phyloP scores from a whole-genome alignment of 2,797 vertebrate species.

The Poeciliopsis gracilis region DNA sequence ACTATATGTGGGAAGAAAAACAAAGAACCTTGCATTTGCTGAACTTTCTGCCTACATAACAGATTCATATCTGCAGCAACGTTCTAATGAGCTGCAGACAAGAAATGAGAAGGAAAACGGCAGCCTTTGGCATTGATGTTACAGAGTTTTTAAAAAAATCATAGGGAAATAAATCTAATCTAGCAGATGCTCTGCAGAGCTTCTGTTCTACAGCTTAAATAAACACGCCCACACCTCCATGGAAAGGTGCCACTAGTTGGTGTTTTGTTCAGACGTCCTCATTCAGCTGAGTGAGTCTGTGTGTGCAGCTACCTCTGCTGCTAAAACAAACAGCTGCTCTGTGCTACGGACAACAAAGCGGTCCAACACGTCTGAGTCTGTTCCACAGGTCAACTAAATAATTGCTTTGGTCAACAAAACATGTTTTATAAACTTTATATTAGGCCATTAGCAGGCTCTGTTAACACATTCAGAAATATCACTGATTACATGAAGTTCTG shows the following conservation, averaged over 20 bases:
- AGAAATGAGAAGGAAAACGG: neutral
- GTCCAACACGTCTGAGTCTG: neutral
- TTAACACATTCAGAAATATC: neutral
- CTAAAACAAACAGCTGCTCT: slow-evolving; percentile 1
- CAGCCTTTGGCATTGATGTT: neutral
- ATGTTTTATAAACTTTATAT: neutral
- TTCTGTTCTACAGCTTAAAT: neutral
- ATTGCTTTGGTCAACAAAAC: neutral
- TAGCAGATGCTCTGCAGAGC: neutral
- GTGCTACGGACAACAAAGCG: neutral
- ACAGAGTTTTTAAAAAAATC: neutral
- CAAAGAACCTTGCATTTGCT: neutral
- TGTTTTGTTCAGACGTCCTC: neutral
- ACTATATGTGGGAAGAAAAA: neutral
- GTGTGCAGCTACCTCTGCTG: neutral
- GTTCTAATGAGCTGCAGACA: neutral
- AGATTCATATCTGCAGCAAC: neutral
- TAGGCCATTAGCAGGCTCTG: neutral
- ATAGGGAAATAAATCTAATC: neutral
- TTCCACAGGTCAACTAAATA: neutral
- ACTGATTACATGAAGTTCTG: neutral
- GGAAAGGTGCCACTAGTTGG: slow-evolving; percentile 2
- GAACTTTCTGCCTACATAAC: neutral
- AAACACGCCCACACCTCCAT: slow-evolving; percentile 1
- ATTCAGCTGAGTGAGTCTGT: neutral